A percentile compares a stretch with the other conserved stretches of the same genome.
Conservation (phyloP, 2,888 invertebrate species). For the Allophyes oxyacanthae region DNA sequence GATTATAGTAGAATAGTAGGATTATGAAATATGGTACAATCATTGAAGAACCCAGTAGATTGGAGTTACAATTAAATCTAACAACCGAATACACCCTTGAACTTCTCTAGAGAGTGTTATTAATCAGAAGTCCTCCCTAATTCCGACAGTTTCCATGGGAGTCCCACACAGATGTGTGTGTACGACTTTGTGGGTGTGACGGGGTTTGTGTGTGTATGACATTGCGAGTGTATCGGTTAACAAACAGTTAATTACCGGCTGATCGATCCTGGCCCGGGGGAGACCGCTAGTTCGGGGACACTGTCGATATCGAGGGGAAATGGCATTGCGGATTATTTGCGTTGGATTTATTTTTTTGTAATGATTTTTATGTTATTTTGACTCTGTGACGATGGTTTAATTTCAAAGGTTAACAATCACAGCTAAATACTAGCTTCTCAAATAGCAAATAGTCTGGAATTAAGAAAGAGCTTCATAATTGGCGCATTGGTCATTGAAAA, state of each 20-base stretch:
- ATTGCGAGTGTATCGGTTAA: conserved; percentile 71
- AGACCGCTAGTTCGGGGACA: conserved; percentile 49
- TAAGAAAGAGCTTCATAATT: too few relatives aligned
- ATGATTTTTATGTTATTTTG: background rate
- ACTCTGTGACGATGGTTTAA: too few relatives aligned
- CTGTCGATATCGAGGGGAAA: conserved; percentile 31
- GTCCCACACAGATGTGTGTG: background rate
- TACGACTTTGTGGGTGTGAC: conserved; percentile 28
- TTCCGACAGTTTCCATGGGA: conserved; percentile 40
- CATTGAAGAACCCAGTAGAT: too few relatives aligned
- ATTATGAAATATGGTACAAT: too few relatives aligned
- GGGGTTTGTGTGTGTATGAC: conserved; percentile 32
- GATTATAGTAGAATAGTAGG: too few relatives aligned
- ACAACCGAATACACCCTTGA: conserved; percentile 8
- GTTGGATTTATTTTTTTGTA: background rate
- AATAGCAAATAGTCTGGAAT: too few relatives aligned
- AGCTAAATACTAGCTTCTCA: too few relatives aligned
- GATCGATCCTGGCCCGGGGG: conserved; percentile 78
- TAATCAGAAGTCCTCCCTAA: conserved; percentile 30
- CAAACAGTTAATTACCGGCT: conserved; percentile 84
- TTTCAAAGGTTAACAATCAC: too few relatives aligned
- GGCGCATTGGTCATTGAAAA: too few relatives aligned
- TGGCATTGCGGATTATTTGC: background rate
- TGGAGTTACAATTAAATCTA: background rate
- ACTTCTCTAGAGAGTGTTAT: conserved; percentile 7